Percentiles rank a stretch among this genome's conserved stretches.
Conservation (phyloP, 2,113 vertebrate species). For the Telmatochromis sp. region DNA sequence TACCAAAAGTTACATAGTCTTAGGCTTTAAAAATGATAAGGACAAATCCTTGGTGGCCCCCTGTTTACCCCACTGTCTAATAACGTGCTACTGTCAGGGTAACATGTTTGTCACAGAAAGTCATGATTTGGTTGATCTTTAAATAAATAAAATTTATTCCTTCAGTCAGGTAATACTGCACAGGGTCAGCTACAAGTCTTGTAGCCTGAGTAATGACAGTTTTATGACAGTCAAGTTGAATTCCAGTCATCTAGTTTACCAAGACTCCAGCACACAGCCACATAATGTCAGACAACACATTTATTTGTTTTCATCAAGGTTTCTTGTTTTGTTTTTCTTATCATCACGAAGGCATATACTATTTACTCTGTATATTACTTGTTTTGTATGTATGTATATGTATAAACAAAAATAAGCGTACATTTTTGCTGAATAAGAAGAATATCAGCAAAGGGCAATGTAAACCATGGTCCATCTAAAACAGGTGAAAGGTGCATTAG, state of each 20-base stretch:
- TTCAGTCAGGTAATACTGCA: conserved; percentile 17
- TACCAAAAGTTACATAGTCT: not conserved
- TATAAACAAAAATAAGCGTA: conserved; percentile 65
- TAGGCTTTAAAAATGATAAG: not conserved
- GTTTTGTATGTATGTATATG: conserved; percentile 29
- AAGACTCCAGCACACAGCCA: conserved; percentile 65
- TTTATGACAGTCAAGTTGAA: not conserved
- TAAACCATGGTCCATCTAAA: conserved; percentile 75
- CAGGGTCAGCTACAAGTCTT: not conserved
- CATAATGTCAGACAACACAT: conserved; percentile 70
- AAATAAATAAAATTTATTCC: conserved; percentile 1
- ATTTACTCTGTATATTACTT: conserved; percentile 58
- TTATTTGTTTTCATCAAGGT: conserved; percentile 68
- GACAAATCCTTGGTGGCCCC: not conserved
- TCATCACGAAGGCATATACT: conserved; percentile 73
- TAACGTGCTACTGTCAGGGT: not conserved
- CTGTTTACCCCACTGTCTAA: not conserved
- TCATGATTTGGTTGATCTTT: not conserved
- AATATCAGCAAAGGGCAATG: conserved; percentile 75
- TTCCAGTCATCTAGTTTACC: conserved; percentile 34
- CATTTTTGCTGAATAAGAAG: conserved; percentile 72
- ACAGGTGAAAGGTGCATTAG: conserved; percentile 54
- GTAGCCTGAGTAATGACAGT: conserved; percentile 13
- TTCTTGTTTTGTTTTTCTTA: conserved; percentile 39
- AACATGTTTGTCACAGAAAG: not conserved